phyloP scores from a whole-genome alignment of 2,888 invertebrate genomes.

The Villa cingulata region DNA sequence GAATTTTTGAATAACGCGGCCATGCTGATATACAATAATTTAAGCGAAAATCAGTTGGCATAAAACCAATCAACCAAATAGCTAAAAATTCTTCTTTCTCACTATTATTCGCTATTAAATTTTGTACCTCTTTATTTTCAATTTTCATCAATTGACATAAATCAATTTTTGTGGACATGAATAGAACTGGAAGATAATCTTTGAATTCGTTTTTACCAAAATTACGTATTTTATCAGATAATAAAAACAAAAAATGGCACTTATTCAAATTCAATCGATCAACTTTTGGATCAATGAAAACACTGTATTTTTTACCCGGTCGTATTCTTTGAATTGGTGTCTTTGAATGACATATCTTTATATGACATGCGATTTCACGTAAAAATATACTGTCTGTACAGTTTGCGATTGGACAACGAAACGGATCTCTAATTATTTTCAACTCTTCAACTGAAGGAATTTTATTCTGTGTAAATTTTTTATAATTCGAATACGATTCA shows the following conservation, averaged over 20 bases:
- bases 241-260: conserved; percentile 24
- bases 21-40: conserved; percentile 23
- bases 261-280: conserved; percentile 16
- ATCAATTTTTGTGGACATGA: conserved; percentile 25
- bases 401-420: conserved; percentile 23
- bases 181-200: conserved; percentile 24
- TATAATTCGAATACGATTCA: background rate
- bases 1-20: conserved; percentile 16
- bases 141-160: conserved; percentile 13
- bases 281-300: conserved; percentile 23
- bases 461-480: background rate
- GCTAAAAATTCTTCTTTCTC: conserved; percentile 15
- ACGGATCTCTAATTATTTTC: conserved; percentile 21
- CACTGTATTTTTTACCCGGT: conserved; percentile 22
- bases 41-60: conserved; percentile 18
- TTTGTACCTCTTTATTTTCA: conserved; percentile 1
- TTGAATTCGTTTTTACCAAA: conserved; percentile 20
- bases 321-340: conserved; percentile 25
- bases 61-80: conserved; percentile 27
- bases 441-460: conserved; percentile 4
- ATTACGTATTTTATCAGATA: conserved; percentile 23
- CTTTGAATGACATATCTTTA: conserved; percentile 22
- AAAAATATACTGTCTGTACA: conserved; percentile 22
- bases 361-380: conserved; percentile 26
- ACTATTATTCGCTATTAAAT: background rate